A percentile compares a stretch with the other conserved stretches of the same genome.
phyloP scores from a whole-genome alignment of 2,797 vertebrate species.

The Etheostoma perlongum region DNA sequence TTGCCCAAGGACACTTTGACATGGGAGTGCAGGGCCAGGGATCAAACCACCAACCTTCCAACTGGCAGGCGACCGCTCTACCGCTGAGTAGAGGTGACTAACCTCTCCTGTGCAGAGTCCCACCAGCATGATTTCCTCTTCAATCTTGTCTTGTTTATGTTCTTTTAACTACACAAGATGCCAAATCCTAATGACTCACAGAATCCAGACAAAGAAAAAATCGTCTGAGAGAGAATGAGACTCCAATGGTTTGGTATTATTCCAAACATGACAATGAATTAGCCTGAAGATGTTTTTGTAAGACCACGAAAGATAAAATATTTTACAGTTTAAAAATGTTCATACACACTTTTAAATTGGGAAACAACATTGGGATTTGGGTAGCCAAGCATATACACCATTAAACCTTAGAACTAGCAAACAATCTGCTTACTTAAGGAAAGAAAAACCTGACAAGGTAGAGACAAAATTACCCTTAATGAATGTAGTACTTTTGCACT shows the following conservation, averaged over 20 bases:
- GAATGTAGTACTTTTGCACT: neutral
- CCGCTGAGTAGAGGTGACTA: neutral
- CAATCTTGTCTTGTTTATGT: neutral
- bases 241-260: conserved; percentile 9
- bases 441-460: conserved; percentile 14
- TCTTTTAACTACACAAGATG: conserved; percentile 1
- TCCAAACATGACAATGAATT: conserved; percentile 5
- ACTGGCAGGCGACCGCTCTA: too few relatives aligned
- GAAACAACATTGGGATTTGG: conserved; percentile 20
- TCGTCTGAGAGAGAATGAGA: neutral
- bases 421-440: conserved; percentile 16
- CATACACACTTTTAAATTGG: neutral
- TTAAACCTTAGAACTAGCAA: conserved; percentile 26
- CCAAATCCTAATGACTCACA: neutral
- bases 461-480: conserved; percentile 37
- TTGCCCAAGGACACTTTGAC: too few relatives aligned
- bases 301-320: conserved; percentile 11
- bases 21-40: too few relatives aligned
- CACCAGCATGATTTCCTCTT: neutral
- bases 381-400: conserved; percentile 31
- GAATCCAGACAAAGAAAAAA: conserved; percentile 20
- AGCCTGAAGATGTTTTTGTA: neutral
- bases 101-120: conserved; percentile 30
- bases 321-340: conserved; percentile 8
- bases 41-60: too few relatives aligned